These are phyloP conservation scores for Dufourea novaeangliae DNA, from an alignment of 1,140 invertebrate genomes.

Conservation along the genomic window DNA sequence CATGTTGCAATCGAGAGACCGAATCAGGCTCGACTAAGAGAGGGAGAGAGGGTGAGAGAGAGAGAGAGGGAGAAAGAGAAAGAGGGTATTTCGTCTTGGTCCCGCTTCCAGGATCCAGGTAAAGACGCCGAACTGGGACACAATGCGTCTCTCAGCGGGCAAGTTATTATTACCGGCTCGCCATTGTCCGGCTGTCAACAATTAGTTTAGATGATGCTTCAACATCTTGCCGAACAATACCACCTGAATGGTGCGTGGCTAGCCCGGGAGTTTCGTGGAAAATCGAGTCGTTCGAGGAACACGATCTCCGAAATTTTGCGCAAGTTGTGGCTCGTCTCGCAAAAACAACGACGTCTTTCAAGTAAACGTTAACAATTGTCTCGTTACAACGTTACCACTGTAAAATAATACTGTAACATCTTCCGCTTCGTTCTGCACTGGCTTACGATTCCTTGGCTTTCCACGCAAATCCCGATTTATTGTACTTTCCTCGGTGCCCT, in stretches of 20 bases:
- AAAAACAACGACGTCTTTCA: background rate
- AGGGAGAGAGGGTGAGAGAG: conserved; percentile 9
- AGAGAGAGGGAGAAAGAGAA: conserved; percentile 25
- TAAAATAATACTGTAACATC: no score
- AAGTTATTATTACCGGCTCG: conserved; percentile 72
- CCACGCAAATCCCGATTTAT: conserved; percentile 2
- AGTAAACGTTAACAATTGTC: background rate
- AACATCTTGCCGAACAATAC: conserved; percentile 66
- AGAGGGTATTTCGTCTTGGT: conserved; percentile 28
- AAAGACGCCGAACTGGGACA: conserved; percentile 64
- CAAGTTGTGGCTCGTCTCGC: conserved; percentile 17
- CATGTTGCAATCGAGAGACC: background rate
- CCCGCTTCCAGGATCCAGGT: conserved; percentile 64
- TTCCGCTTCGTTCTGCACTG: no score
- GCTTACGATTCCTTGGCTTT: no score
- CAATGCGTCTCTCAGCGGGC: conserved; percentile 68
- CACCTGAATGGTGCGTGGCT: conserved; percentile 45
- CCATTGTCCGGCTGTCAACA: conserved; percentile 77
- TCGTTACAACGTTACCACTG: no score
- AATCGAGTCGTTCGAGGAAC: conserved; percentile 44
- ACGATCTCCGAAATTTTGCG: conserved; percentile 19
- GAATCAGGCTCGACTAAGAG: background rate
- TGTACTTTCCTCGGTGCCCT: background rate
- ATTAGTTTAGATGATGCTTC: conserved; percentile 78
- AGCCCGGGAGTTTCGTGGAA: conserved; percentile 41